Percentiles rank a stretch among this genome's conserved stretches.
Conservation (phyloP, 1,140 invertebrate species). For the Drosophila mojavensis region DNA sequence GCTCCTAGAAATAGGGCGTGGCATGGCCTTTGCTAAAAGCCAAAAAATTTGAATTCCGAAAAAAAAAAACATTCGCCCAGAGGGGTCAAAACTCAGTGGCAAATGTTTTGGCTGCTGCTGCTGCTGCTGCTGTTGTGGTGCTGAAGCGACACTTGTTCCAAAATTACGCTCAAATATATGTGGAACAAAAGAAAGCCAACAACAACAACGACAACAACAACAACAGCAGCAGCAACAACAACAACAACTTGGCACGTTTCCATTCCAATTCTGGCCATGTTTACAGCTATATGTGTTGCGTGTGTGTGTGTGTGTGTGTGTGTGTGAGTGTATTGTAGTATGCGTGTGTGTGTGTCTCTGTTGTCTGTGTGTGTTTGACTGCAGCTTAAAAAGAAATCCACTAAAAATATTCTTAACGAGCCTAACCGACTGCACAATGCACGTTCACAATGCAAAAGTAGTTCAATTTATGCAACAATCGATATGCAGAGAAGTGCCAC, state of each 20-base stretch:
- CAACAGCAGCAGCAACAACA: background rate
- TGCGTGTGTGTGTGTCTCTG: background rate
- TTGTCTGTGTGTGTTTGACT: constrained; percentile 1
- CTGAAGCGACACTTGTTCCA: constrained; percentile 43
- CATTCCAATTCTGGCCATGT: constrained; percentile 45
- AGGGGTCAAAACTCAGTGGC: constrained; percentile 36
- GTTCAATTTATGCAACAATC: too few species aligned
- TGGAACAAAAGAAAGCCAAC: background rate
- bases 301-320: background rate
- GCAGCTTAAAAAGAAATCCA: background rate
- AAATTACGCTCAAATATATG: constrained; percentile 46
- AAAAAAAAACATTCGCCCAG: background rate
- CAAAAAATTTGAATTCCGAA: constrained; percentile 1
- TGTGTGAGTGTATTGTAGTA: background rate
- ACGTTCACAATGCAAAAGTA: too few species aligned
- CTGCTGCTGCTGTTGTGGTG: constrained; percentile 1
- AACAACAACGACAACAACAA: background rate
- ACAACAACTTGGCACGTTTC: constrained; percentile 51
- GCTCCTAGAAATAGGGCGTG: background rate
- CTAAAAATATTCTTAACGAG: too few species aligned
- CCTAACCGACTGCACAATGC: too few species aligned
- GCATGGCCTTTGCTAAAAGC: background rate
- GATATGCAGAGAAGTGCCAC: too few species aligned
- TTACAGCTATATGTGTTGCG: constrained; percentile 3
- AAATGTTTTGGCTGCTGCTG: background rate